Percentiles rank a stretch among this genome's conserved stretches.
These are phyloP conservation scores for Apamea monoglypha DNA, from an alignment of 2,888 invertebrate species.

Conservation along the genomic window DNA sequence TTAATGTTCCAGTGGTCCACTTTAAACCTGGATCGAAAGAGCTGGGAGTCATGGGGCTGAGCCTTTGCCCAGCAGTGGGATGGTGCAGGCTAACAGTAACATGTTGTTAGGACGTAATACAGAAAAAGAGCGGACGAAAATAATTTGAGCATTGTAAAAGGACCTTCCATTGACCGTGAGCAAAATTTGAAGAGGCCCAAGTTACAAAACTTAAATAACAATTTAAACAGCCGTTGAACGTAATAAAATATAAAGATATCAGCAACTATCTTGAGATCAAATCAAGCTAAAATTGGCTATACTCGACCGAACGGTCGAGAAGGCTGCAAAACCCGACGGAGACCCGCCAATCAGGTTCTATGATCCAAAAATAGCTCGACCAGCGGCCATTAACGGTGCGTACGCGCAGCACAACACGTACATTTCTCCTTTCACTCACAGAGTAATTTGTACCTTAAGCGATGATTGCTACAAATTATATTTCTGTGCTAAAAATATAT, in stretches of 20 bases:
- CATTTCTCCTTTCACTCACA: constrained; percentile 85
- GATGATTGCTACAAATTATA: constrained; percentile 57
- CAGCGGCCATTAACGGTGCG: constrained; percentile 80
- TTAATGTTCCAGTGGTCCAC: background rate
- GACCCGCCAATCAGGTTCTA: constrained; percentile 78
- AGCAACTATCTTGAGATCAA: constrained; percentile 57
- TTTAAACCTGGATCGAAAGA: background rate
- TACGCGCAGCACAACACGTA: constrained; percentile 77
- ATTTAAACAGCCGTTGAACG: constrained; percentile 23
- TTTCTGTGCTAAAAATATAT: constrained; percentile 56
- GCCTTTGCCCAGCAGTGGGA: background rate
- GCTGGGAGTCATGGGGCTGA: background rate
- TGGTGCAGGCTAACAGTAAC: background rate
- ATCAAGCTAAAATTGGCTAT: constrained; percentile 73
- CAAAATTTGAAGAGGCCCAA: background rate
- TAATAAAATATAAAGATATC: constrained; percentile 42
- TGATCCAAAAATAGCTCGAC: constrained; percentile 83
- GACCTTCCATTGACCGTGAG: background rate
- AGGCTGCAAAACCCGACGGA: constrained; percentile 72
- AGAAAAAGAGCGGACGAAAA: background rate
- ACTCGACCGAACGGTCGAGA: constrained; percentile 63
- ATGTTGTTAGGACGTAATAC: background rate
- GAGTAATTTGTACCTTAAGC: constrained; percentile 77
- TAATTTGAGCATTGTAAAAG: background rate
- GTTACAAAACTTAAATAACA: background rate